Base-by-base conservation (phyloP, 1,140 invertebrate species). In the Leucophenga varia region DNA sequence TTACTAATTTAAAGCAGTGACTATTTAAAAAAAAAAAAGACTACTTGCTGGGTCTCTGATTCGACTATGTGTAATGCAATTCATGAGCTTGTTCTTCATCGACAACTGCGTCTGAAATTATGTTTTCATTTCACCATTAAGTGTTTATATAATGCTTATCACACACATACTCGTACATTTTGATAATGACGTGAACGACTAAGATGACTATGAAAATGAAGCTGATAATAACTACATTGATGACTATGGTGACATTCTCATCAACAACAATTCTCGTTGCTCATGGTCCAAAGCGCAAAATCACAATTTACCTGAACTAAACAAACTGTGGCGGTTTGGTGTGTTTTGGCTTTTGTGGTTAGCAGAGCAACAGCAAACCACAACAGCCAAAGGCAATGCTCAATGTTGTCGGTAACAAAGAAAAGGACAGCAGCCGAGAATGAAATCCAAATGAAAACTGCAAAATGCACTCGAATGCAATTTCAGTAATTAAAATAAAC, bases 401-500 rank as follows among this genome's bases (percentile, higher is more conserved):
- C 54, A 5, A 9, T n/a, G 32, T 16, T 34, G 32, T n/a, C 10
- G 4, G 14, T 34, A 4, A n/a, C 14, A 5, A 12, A n/a, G 32
- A 59, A 55, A 65, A 35, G 39, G 57, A 52, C 50, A 61, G 60
- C 55, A 61, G 60, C 55, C 61, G 55, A n/a, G n/a, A 68, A 59
- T 57, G 59, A 50, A 64, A 68, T 52, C 54, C 54, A 67, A 67
- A 67, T 57, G 64, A 63, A 65, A 61, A 59, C 54, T 36, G 47
- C 63, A 65, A 59, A 70, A 63, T 56, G 65, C 65, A 69, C 65
- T 69, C 58, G 65, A 69, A 69, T 69, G 65, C 65, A 69, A 69
- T 69, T 69, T 69, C 65, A 70, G 65, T 69, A 69, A 69, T 69
- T 69, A 69, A 69, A 69, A 69, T 69, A 69, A 69, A 69, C 65